Evolutionary conservation across 2,888 invertebrate species (phyloP), one percentile per base, ranked within the genome.

Genomic region (Rhagophthalmus giganteus): DNA sequence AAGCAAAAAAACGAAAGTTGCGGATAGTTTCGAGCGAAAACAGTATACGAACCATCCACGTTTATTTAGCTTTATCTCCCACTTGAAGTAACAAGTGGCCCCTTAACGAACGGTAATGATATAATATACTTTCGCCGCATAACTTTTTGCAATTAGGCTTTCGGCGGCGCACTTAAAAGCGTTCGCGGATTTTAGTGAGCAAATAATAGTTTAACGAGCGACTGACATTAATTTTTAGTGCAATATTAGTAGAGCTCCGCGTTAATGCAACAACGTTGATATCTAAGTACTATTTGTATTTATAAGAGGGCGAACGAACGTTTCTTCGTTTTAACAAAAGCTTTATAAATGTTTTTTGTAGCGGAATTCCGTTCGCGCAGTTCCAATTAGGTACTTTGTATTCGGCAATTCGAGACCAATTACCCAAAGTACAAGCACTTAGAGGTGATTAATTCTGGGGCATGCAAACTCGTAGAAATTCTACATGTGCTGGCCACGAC

Each of bases 311-410:
- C 7, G 7, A 5, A 34, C 13, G 27, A 47, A 47, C 39, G 26
- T 12, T 14, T 37, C 44, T 44, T 44, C 31, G 13, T 13, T 26
- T 10, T 38, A 24, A 31, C 25, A 47, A 39, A 32, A 39, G 34
- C 39, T 26, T n/a, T 33, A 42, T 42, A 32, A 37, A 42, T 37
- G 37, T 20, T 44, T 44, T 51, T 51, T 44, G 32, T 16, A 28
- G 12, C 20, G 20, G 28, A 35, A 24, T 48, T 48, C 53, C 15
- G 25, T 42, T 54, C 37, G 41, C 42, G 33, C 33, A 39, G 31
- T 35, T 32, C 25, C 33, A 54, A 54, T 54, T 48, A 48, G 53
- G 44, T 40, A 48, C 53, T 54, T 47, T 54, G 53, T 54, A 54
- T 54, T 54, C 53, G 38, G 30, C 33, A 54, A 48, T 54, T 54